Evolutionary conservation across 2,888 invertebrate species (phyloP).

Genomic region (Drosophila subsilvestris): DNA sequence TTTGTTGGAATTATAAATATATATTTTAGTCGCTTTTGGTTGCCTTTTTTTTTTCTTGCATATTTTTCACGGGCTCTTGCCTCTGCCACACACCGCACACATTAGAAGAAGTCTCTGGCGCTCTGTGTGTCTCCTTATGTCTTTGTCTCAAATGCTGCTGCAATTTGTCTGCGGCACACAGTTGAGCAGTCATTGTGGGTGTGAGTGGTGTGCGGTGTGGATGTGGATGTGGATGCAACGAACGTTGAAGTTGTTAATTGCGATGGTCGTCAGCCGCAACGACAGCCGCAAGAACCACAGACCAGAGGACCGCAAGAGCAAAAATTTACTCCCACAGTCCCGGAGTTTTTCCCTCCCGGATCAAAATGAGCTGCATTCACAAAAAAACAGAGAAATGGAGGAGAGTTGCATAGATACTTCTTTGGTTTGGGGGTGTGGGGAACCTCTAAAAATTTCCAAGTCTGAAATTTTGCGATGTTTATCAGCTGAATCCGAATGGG

Average conservation of each 20-base stretch:
- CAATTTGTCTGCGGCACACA: constrained; percentile 63
- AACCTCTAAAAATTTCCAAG: constrained; percentile 54
- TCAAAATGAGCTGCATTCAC: constrained; percentile 55
- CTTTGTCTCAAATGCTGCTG: constrained; percentile 55
- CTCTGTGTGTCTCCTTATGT: constrained; percentile 36
- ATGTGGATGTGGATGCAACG: constrained; percentile 52
- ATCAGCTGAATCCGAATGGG: constrained; percentile 50
- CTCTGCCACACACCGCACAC: constrained; percentile 38
- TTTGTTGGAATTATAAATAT: constrained; percentile 51
- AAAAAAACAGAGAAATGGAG: constrained; percentile 22
- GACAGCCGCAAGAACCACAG: constrained; percentile 26
- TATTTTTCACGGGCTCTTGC: constrained; percentile 73
- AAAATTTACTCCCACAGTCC: constrained; percentile 59
- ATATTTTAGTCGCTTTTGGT: constrained; percentile 57
- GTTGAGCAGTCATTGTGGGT: constrained; percentile 8
- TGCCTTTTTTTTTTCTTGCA: constrained; percentile 63
- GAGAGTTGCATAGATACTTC: not conserved
- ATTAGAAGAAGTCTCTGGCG: constrained; percentile 21
- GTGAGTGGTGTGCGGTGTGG: constrained; percentile 2
- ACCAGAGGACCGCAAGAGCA: constrained; percentile 20
- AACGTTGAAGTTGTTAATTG: constrained; percentile 80
- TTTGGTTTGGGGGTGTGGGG: not conserved
- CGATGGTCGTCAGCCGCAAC: constrained; percentile 71
- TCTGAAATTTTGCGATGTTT: constrained; percentile 70
- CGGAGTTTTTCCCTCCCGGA: constrained; percentile 16